These are phyloP conservation scores for Alcis repandata DNA, from an alignment of 2,888 invertebrate genomes.

Conservation along the genomic window DNA sequence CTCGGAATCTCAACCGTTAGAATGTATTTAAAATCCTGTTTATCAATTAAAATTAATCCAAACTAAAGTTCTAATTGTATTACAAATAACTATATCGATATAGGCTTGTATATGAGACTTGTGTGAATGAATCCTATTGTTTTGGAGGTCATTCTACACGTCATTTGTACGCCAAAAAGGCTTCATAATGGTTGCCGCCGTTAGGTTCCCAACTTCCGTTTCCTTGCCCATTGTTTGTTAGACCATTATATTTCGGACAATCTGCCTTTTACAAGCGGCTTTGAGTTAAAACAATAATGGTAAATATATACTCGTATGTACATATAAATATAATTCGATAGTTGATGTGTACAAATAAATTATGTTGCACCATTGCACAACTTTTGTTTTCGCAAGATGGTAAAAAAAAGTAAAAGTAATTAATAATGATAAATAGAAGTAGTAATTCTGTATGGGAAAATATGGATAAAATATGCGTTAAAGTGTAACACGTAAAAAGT, in stretches of 20 bases:
- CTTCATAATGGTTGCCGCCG: slow-evolving; percentile 57
- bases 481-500: too few relatives aligned
- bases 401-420: background rate
- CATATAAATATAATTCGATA: too few relatives aligned
- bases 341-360: too few relatives aligned
- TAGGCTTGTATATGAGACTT: background rate
- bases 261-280: slow-evolving; percentile 7
- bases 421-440: background rate
- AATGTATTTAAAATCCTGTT: slow-evolving; percentile 7
- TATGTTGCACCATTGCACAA: too few relatives aligned
- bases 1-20: slow-evolving; percentile 1
- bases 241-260: slow-evolving; percentile 35
- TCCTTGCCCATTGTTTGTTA: slow-evolving; percentile 52
- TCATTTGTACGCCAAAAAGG: slow-evolving; percentile 53
- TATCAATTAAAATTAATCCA: slow-evolving; percentile 5
- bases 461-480: too few relatives aligned
- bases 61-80: slow-evolving; percentile 19
- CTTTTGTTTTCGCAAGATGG: too few relatives aligned
- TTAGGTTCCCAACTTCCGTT: slow-evolving; percentile 71
- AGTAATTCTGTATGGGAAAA: too few relatives aligned
- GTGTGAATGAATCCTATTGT: slow-evolving; percentile 40
- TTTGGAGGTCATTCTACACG: slow-evolving; percentile 61
- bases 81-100: slow-evolving; percentile 23
- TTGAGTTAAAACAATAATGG: slow-evolving; percentile 9
- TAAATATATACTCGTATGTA: too few relatives aligned